phyloP scores from a whole-genome alignment of 2,797 vertebrate species.

The Acanthiza pusilla region DNA sequence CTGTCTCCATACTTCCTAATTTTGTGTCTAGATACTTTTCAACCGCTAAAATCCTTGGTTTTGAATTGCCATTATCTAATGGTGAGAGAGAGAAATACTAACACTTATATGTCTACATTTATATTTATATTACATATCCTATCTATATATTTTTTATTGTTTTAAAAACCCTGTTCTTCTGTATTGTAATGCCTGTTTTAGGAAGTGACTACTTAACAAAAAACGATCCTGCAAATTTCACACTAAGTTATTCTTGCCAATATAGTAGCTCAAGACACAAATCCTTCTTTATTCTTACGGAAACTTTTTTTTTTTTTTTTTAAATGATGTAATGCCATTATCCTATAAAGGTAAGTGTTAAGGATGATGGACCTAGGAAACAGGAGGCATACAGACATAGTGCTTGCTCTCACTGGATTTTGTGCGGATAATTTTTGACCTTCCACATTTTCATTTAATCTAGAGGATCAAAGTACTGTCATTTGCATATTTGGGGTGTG shows the following conservation, averaged over 20 bases:
- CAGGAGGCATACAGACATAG: not conserved
- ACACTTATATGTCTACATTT: not conserved
- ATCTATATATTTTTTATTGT: not conserved
- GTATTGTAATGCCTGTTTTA: not conserved
- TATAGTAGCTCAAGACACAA: not conserved
- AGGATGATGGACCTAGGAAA: not conserved
- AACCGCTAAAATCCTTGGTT: not conserved
- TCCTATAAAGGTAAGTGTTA: not conserved
- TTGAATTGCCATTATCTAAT: not conserved
- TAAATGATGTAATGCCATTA: not conserved
- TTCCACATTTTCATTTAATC: not conserved
- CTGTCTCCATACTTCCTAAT: not conserved
- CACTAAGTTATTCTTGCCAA: not conserved
- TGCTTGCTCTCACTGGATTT: not conserved
- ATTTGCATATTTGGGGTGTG: not conserved
- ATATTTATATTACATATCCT: too few relatives aligned
- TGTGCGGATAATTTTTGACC: not conserved
- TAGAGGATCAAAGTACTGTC: not conserved
- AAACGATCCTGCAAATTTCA: not conserved
- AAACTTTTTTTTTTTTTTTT: not conserved
- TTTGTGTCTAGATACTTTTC: not conserved
- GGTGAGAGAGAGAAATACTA: not conserved
- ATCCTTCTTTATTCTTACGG: not conserved
- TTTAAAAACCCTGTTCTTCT: fast-evolving
- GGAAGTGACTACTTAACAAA: not conserved